Conservation (phyloP, 1,140 invertebrate genomes). For the Drosophila navojoa region DNA sequence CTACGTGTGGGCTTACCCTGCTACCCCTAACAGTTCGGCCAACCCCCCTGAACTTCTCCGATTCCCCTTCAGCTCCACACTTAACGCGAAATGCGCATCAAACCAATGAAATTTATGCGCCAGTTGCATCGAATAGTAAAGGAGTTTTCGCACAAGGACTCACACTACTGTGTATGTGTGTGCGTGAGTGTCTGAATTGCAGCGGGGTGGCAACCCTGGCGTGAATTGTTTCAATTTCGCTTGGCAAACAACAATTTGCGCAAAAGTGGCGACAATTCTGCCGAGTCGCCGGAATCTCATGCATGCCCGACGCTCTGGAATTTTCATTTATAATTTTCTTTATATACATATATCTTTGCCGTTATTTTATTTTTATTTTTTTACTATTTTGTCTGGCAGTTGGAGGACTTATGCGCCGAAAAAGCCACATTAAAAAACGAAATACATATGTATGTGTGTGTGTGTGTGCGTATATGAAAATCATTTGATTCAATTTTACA, state of each 20-base stretch:
- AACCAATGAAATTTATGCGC: conserved; percentile 56
- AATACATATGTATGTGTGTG: background rate
- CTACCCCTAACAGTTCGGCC: background rate
- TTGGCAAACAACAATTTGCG: conserved; percentile 68
- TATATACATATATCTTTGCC: conserved; percentile 6
- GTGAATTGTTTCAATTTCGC: conserved; percentile 72
- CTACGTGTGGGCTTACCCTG: conserved; percentile 3
- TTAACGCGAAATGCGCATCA: conserved; percentile 4
- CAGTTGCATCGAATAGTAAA: conserved; percentile 58
- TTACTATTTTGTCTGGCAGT: conserved; percentile 8
- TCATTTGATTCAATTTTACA: conserved; percentile 77
- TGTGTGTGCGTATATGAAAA: conserved; percentile 38
- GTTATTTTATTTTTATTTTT: background rate
- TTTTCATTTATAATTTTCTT: conserved; percentile 76
- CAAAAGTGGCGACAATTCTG: conserved; percentile 69
- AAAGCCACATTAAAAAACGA: conserved; percentile 35
- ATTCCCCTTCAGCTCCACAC: background rate
- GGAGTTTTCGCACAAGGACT: conserved; percentile 6
- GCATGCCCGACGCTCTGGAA: conserved; percentile 54
- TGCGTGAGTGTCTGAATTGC: background rate
- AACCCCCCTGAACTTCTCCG: too few species aligned
- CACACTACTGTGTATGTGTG: background rate
- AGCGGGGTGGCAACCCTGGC: conserved; percentile 17
- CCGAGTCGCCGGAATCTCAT: conserved; percentile 16
- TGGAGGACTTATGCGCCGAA: conserved; percentile 56